Percentiles rank a stretch among this genome's conserved stretches.
These are phyloP conservation scores for Athripsodes cinereus DNA, from an alignment of 2,888 invertebrate genomes.

Conservation along the genomic window DNA sequence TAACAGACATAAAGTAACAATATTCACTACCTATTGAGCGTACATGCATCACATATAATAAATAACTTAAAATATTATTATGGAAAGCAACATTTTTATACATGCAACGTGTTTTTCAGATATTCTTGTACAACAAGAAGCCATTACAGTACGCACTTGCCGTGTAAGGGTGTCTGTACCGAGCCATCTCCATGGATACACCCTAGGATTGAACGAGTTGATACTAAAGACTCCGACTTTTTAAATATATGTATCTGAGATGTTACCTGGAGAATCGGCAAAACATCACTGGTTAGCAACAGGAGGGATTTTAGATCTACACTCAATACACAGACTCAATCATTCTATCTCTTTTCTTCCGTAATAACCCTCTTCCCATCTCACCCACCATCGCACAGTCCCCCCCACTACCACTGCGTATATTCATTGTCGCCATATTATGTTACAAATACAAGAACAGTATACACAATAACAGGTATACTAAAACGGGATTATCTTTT, in stretches of 20 bases:
- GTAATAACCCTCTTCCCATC: slow-evolving; percentile 31
- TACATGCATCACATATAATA: no score
- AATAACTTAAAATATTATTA: no score
- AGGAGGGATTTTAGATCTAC: slow-evolving; percentile 29
- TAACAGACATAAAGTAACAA: no score
- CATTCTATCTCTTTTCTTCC: slow-evolving; percentile 27
- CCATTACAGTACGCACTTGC: slow-evolving; percentile 32
- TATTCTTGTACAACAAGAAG: not conserved
- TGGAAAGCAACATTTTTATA: no score
- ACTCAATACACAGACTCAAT: slow-evolving; percentile 36
- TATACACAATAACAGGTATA: no score
- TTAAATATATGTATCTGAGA: slow-evolving; percentile 11
- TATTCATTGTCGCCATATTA: no score
- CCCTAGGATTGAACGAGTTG: slow-evolving; percentile 32
- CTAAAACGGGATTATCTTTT: no score
- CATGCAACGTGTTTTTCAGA: no score
- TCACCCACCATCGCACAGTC: slow-evolving; percentile 34
- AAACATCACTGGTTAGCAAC: slow-evolving; percentile 27
- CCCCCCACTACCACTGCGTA: slow-evolving; percentile 3
- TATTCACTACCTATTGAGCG: no score
- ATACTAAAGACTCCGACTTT: not conserved
- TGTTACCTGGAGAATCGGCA: slow-evolving; percentile 29
- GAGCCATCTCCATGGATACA: slow-evolving; percentile 48
- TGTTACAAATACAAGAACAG: not conserved
- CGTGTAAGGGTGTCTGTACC: slow-evolving; percentile 47